Percentiles rank a stretch among this genome's conserved stretches.
Evolutionary conservation across 2,113 vertebrate genomes (phyloP).

Genomic region (Cacatua alba): DNA sequence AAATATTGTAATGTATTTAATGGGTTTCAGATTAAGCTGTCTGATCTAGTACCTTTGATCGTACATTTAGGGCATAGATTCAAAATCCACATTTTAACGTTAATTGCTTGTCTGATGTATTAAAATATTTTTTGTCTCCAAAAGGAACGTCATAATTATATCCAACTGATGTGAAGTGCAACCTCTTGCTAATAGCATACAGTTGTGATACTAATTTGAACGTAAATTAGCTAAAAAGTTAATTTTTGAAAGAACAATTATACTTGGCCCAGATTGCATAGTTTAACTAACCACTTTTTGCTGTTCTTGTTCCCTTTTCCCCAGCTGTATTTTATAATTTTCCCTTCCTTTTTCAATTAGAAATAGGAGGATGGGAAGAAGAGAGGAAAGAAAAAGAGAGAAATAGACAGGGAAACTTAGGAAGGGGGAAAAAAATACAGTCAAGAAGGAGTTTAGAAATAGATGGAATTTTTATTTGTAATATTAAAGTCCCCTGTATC

Average conservation of each 20-base stretch:
- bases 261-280: background rate
- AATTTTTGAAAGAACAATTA: background rate
- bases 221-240: background rate
- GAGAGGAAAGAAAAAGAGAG: background rate
- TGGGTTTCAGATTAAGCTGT: background rate
- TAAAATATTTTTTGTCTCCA: background rate
- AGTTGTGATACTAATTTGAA: background rate
- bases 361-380: background rate
- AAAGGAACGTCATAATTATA: background rate
- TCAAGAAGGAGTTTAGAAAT: background rate
- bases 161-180: background rate
- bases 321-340: background rate
- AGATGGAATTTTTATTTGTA: background rate
- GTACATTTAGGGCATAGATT: background rate
- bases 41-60: background rate
- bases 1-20: background rate
- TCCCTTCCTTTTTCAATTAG: background rate
- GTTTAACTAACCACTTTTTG: background rate
- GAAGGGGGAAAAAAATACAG: background rate
- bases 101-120: background rate
- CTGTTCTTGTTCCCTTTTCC: background rate
- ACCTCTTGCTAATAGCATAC: background rate
- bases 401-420: background rate
- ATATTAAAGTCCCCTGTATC: fast-evolving
- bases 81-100: background rate